Conservation (phyloP, 92 coral and sea anemone species). For the Palythoa heliodiscus region DNA sequence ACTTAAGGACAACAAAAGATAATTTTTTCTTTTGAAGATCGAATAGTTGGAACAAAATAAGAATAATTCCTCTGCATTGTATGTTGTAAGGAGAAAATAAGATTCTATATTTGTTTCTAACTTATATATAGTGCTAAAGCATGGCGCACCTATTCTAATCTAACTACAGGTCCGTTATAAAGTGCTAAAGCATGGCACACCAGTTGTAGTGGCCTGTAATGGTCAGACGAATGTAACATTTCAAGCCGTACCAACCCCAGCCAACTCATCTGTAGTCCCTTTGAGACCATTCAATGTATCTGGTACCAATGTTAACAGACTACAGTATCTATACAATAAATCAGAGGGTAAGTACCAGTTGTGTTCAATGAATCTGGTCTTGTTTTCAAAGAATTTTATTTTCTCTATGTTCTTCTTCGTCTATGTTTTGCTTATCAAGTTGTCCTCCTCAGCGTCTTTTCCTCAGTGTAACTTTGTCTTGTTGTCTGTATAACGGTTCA, state of each 20-base stretch:
- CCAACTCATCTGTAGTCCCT: neutral
- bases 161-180: neutral
- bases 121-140: neutral
- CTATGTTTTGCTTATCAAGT: no score
- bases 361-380: neutral
- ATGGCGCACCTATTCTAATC: neutral
- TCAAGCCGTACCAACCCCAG: neutral
- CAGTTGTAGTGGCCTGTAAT: slow-evolving; percentile 3
- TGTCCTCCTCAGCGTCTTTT: no score
- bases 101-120: no score
- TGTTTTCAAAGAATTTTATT: neutral
- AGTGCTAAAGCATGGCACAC: neutral
- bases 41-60: no score
- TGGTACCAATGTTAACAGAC: slow-evolving; percentile 11
- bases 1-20: no score
- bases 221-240: slow-evolving; percentile 16
- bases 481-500: no score
- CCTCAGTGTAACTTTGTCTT: no score
- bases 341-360: slow-evolving; percentile 30
- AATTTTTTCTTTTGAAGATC: no score
- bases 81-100: no score
- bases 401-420: neutral
- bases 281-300: slow-evolving; percentile 7
- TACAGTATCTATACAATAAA: slow-evolving; percentile 25
- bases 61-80: no score